A percentile compares a stretch with the other conserved stretches of the same genome.
Conservation (phyloP, 2,113 vertebrate species). For the Aramus guarauna region DNA sequence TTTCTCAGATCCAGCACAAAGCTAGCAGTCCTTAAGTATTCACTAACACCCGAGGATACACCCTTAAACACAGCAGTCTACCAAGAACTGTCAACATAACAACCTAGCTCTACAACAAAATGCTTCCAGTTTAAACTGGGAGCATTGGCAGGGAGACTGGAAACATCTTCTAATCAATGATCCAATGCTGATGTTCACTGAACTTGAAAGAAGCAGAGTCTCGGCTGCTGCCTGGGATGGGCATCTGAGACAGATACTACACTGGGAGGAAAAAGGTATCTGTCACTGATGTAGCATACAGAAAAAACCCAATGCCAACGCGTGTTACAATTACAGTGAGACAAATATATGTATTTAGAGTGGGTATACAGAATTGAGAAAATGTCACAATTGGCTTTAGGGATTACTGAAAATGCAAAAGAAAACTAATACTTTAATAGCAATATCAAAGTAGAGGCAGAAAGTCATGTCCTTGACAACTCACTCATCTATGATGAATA, state of each 20-base stretch:
- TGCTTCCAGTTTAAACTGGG: neutral
- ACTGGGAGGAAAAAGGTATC: neutral
- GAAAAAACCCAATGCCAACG: neutral
- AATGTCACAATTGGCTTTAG: constrained; percentile 10
- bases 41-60: neutral
- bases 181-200: accelerated
- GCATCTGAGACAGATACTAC: neutral
- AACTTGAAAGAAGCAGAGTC: neutral
- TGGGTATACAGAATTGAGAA: neutral
- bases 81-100: neutral
- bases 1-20: neutral
- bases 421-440: constrained; percentile 18
- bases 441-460: neutral
- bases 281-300: accelerated
- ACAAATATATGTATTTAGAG: neutral
- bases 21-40: neutral
- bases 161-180: neutral
- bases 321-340: neutral
- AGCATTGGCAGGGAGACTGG: neutral
- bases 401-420: constrained; percentile 4
- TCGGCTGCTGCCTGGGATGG: neutral
- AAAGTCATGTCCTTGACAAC: constrained; percentile 10
- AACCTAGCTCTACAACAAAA: too few relatives aligned
- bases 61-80: neutral
- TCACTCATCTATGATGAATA: neutral